Conservation (phyloP, 1,140 invertebrate genomes). For the Drosophila pectinifera region DNA sequence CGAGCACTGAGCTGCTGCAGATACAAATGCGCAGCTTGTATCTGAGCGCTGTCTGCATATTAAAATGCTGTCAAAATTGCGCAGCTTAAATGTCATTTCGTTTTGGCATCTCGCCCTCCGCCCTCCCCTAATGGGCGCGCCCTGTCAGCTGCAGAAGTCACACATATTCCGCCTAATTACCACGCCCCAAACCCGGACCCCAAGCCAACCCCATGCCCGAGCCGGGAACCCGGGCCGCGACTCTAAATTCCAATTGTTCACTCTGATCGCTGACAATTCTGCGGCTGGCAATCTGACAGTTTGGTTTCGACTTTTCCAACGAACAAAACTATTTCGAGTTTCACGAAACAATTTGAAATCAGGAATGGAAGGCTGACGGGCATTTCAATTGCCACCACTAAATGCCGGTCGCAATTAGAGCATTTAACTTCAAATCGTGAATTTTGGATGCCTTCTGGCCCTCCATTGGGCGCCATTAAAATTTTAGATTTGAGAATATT, state of each 20-base stretch:
- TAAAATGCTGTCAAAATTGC: constrained; percentile 78
- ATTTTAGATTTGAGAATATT: too few species aligned
- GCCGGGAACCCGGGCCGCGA: not conserved
- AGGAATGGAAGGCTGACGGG: not conserved
- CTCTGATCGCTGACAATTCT: constrained; percentile 19
- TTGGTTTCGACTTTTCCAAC: constrained; percentile 5
- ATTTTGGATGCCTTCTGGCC: not conserved
- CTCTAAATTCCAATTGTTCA: constrained; percentile 9
- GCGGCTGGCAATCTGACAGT: constrained; percentile 9
- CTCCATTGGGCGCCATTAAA: too few species aligned
- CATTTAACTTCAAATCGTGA: not conserved
- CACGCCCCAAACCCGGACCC: not conserved
- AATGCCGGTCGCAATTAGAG: not conserved
- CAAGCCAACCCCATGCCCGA: not conserved
- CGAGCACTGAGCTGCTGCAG: not conserved
- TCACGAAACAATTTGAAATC: constrained; percentile 1
- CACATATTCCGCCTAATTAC: constrained; percentile 64
- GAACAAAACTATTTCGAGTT: constrained; percentile 7
- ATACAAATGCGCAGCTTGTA: constrained; percentile 11
- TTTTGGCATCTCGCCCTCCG: constrained; percentile 47
- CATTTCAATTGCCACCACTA: not conserved
- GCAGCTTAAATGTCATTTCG: constrained; percentile 78
- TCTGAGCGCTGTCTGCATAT: constrained; percentile 58
- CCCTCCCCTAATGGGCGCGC: constrained; percentile 8
- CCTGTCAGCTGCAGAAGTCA: constrained; percentile 51